phyloP scores from a whole-genome alignment of 1,140 invertebrate species.

The Tetraneura akinire region DNA sequence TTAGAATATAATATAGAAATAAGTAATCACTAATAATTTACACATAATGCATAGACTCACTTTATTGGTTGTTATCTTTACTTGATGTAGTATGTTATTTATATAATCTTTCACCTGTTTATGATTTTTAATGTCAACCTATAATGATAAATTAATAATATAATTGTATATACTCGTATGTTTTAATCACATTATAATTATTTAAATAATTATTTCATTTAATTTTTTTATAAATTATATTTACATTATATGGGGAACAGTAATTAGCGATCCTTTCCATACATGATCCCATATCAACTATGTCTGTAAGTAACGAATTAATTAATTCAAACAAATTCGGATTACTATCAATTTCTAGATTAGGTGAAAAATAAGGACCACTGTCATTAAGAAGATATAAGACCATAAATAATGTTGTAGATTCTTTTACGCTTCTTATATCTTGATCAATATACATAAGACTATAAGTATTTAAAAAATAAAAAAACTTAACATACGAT shows the following conservation, averaged over 20 bases:
- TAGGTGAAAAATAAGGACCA: slow-evolving; percentile 17
- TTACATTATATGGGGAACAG: slow-evolving; percentile 27
- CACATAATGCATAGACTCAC: not conserved
- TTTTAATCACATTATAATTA: not conserved
- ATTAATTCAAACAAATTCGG: slow-evolving; percentile 5
- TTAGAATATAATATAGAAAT: not conserved
- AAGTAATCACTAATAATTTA: too few relatives aligned
- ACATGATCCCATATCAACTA: not conserved
- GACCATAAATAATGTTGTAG: not conserved
- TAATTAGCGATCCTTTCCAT: slow-evolving; percentile 16
- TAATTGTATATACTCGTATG: too few relatives aligned
- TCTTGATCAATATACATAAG: slow-evolving; percentile 10
- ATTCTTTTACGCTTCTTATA: not conserved
- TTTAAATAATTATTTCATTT: not conserved
- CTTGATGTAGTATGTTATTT: not conserved
- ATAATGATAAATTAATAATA: not conserved
- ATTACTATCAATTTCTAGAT: slow-evolving; percentile 9
- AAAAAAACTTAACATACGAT: too few relatives aligned
- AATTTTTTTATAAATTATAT: not conserved
- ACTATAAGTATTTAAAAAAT: slow-evolving; percentile 19
- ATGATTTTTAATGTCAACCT: slow-evolving; percentile 22
- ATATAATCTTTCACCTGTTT: not conserved
- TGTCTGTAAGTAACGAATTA: slow-evolving; percentile 18
- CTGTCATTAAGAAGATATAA: not conserved
- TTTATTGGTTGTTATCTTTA: not conserved